Base-by-base conservation (phyloP, 2,797 vertebrate species). In the Clarias fuscus region DNA sequence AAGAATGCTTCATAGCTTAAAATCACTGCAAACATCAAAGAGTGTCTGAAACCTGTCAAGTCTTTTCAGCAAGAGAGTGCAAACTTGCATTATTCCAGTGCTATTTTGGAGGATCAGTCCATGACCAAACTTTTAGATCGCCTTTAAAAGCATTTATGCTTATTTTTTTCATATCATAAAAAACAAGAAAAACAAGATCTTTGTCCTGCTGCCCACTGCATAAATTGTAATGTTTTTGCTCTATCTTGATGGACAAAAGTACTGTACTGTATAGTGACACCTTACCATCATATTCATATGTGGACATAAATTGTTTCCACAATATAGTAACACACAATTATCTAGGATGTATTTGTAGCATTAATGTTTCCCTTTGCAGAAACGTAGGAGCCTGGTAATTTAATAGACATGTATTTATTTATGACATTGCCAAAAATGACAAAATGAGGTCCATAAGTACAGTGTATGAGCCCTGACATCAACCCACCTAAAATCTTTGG, bases 1-100 rank as follows among this genome's bases (percentile, higher is more conserved):
- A 78, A 80, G 27, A 56, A 33, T 15, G 6, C 43, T 71, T 81
- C 53, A 65, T 76, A 86, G 48, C 67, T 71, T 71, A 43, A 75
- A 22, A 64, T 72, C 61, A 88, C 56, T 53, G 64, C 73, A 61
- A 64, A 33, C 48, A 58, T 15, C 75, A 33, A 59, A 59, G 14
- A 83, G 61, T 48, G 27, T 33, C 62, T 83, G 4, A 72, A 83
- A 64, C n/a, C 61, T 56, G 59, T 70, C n/a, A n/a, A 68, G 4
- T 27, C n/a, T 78, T 72, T 58, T 59, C 79, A 67, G n/a, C 33
- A 83, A 82, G 17, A 64, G 7, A 43, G 22, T 0, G 0, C 5
- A 80, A 64, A n/a, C 11, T 62, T 48, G 40, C 2, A n/a, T 48
- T 75, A 27, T 75, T 75, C 43, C 43, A n/a, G 22, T 77, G 59